Percentiles rank a stretch among this genome's conserved stretches.
phyloP scores from a whole-genome alignment of 2,113 vertebrate species.

The Calidris pygmaea region DNA sequence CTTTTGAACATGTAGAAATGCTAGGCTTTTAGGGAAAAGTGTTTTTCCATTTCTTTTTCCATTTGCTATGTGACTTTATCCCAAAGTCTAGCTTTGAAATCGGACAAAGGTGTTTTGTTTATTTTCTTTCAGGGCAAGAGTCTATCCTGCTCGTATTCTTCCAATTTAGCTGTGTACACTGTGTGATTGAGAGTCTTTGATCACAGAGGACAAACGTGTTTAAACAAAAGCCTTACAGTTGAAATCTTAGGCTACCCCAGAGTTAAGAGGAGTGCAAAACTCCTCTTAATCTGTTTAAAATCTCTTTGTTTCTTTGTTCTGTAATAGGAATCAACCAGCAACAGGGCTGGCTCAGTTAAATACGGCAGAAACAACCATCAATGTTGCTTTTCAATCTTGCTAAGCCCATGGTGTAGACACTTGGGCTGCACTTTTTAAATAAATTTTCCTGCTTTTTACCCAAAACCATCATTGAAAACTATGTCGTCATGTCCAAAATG shows the following conservation, averaged over 20 bases:
- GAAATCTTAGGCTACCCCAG: background rate
- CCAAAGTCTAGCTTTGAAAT: background rate
- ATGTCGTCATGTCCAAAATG: background rate
- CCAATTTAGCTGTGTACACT: background rate
- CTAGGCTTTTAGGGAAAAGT: background rate
- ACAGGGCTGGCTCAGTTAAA: background rate
- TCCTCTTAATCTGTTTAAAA: background rate
- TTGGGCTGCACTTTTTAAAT: too few species aligned
- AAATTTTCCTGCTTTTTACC: background rate
- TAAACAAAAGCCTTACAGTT: background rate
- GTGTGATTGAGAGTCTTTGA: background rate
- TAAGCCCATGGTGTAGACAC: too few species aligned
- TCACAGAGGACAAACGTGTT: fast-evolving
- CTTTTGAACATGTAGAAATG: background rate
- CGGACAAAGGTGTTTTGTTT: background rate
- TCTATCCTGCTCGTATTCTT: background rate
- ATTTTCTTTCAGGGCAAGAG: background rate
- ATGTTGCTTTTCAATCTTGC: background rate
- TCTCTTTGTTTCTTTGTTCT: background rate
- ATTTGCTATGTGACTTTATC: background rate
- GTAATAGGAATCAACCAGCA: background rate
- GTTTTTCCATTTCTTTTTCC: background rate
- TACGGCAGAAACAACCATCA: background rate
- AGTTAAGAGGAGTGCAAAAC: background rate
- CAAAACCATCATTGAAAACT: background rate